A percentile compares a stretch with the other conserved stretches of the same genome.
These are phyloP conservation scores for Mastomys natalensis DNA, from an alignment of 2,113 vertebrate species.

Conservation along the genomic window DNA sequence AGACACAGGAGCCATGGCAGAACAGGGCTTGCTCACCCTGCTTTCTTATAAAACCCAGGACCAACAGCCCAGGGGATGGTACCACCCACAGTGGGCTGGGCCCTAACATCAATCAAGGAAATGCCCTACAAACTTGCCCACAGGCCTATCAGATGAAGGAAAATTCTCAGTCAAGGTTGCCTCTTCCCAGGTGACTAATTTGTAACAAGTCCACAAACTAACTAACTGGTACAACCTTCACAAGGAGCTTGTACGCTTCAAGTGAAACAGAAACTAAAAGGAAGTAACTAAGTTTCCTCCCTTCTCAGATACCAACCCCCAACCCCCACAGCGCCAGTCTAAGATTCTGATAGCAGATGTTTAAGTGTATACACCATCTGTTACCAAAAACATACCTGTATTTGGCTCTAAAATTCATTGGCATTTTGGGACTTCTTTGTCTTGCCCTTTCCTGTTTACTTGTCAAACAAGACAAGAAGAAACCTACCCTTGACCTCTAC, in stretches of 20 bases:
- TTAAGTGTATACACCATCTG: background rate
- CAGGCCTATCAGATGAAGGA: background rate
- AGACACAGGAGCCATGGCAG: background rate
- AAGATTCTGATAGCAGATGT: no score
- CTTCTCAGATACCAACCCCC: background rate
- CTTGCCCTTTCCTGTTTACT: background rate
- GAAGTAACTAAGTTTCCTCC: background rate
- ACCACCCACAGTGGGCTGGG: background rate
- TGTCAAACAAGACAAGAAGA: conserved; percentile 23
- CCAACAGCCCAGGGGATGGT: background rate
- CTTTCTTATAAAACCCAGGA: background rate
- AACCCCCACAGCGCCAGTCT: background rate
- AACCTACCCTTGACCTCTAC: background rate
- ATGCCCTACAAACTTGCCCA: background rate
- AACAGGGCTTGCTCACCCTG: background rate
- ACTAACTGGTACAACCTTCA: background rate
- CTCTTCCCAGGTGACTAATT: background rate
- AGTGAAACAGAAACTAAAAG: background rate
- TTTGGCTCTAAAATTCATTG: conserved; percentile 32
- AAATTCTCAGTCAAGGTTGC: background rate
- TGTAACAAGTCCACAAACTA: background rate
- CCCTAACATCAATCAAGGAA: background rate
- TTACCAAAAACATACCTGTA: background rate
- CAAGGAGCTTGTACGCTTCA: background rate
- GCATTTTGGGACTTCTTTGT: background rate